Evolutionary conservation across 2,797 vertebrate genomes (phyloP).

Genomic region (Chiroxiphia lanceolata): DNA sequence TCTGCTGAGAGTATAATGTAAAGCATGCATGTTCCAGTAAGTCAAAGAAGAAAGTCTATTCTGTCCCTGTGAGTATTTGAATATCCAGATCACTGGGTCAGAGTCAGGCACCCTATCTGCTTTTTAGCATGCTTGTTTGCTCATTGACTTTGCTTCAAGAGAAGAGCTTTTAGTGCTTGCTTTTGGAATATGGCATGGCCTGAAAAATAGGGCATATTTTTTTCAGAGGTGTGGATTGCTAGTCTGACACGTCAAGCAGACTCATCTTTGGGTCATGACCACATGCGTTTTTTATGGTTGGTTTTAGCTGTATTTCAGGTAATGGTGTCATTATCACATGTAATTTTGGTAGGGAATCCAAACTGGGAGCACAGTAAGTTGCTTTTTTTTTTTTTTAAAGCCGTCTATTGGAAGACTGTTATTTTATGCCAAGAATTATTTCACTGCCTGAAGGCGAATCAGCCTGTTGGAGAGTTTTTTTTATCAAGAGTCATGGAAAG

Average conservation of each 20-base stretch:
- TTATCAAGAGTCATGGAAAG: conserved; percentile 30
- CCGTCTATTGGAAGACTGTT: background rate
- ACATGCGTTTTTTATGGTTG: background rate
- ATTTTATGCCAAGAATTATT: background rate
- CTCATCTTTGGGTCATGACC: background rate
- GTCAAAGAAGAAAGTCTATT: background rate
- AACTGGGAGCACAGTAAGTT: background rate
- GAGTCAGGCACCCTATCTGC: background rate
- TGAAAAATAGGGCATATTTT: background rate
- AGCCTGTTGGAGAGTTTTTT: background rate
- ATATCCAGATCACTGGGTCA: background rate
- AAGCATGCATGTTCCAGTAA: background rate
- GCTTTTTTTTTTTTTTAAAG: background rate
- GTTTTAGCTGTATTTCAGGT: background rate
- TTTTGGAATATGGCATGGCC: background rate
- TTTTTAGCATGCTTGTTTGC: background rate
- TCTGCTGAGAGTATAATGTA: background rate
- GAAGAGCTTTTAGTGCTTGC: background rate
- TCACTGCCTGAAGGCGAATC: background rate
- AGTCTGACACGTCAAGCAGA: background rate
- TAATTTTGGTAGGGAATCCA: background rate
- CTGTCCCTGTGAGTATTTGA: background rate
- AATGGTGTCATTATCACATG: background rate
- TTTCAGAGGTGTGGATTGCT: background rate
- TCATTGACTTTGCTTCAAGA: background rate